phyloP scores from a whole-genome alignment of 1,140 invertebrate genomes.

The Calycopis cecrops region DNA sequence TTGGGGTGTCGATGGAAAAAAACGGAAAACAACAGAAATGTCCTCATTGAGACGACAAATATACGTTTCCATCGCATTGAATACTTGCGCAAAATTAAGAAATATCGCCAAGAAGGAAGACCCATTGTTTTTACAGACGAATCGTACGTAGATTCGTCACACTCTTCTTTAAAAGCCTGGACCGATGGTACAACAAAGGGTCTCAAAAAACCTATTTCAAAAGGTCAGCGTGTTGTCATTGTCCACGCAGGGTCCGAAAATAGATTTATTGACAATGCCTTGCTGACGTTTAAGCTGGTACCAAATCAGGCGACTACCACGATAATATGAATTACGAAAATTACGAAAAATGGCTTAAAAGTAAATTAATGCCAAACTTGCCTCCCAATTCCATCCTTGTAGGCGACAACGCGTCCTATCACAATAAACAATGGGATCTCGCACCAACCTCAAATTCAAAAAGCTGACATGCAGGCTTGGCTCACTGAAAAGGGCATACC shows the following conservation, averaged over 20 bases:
- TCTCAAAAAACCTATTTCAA: slow-evolving; percentile 19
- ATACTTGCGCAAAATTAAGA: neutral
- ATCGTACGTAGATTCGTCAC: neutral
- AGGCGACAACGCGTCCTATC: neutral
- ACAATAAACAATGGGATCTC: slow-evolving; percentile 5
- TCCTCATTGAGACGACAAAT: neutral
- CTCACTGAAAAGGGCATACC: slow-evolving; percentile 2
- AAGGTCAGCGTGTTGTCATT: slow-evolving; percentile 20
- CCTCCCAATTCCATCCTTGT: neutral
- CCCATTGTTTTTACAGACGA: neutral
- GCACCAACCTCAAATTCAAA: neutral
- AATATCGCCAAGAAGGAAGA: neutral
- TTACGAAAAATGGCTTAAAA: slow-evolving; percentile 31
- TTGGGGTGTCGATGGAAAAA: neutral
- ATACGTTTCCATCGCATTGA: neutral
- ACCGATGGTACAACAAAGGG: neutral
- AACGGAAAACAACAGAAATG: neutral
- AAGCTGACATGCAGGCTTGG: slow-evolving; percentile 2
- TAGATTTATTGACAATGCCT: slow-evolving; percentile 26
- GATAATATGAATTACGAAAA: slow-evolving; percentile 36
- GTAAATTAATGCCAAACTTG: slow-evolving; percentile 23
- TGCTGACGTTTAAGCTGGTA: slow-evolving; percentile 22
- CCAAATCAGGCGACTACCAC: slow-evolving; percentile 28
- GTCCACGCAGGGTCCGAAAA: slow-evolving; percentile 23
- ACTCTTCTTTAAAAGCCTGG: neutral